Evolutionary conservation across 2,113 vertebrate genomes (phyloP).

Genomic region (Pelecanoides urinatrix): DNA sequence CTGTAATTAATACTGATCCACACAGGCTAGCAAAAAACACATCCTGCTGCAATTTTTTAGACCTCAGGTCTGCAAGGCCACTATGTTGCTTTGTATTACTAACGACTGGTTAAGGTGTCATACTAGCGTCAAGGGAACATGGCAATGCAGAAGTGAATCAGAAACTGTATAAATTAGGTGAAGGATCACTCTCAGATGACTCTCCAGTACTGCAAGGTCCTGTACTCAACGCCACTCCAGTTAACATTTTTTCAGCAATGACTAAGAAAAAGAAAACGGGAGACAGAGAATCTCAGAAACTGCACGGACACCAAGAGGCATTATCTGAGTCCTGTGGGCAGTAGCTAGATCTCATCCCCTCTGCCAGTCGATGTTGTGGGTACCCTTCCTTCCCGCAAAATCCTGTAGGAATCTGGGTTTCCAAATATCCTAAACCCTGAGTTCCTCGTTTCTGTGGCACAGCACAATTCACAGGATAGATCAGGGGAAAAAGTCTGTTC

Average conservation of each 20-base stretch:
- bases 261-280: background rate
- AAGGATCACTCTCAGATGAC: background rate
- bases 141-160: background rate
- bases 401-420: background rate
- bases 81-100: background rate
- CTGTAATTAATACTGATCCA: background rate
- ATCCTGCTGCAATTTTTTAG: background rate
- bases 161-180: background rate
- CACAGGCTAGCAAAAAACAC: background rate
- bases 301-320: background rate
- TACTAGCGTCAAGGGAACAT: background rate
- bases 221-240: background rate
- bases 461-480: background rate
- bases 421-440: background rate
- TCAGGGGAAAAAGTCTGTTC: background rate
- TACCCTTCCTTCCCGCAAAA: background rate
- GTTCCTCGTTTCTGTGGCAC: background rate
- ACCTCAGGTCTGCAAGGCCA: background rate
- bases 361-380: fast-evolving
- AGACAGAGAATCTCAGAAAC: background rate
- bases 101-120: background rate
- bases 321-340: background rate
- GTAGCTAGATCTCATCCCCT: background rate
- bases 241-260: background rate
- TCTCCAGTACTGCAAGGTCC: background rate